phyloP scores from a whole-genome alignment of 1,140 invertebrate genomes.

The Diabrotica undecimpunctata region DNA sequence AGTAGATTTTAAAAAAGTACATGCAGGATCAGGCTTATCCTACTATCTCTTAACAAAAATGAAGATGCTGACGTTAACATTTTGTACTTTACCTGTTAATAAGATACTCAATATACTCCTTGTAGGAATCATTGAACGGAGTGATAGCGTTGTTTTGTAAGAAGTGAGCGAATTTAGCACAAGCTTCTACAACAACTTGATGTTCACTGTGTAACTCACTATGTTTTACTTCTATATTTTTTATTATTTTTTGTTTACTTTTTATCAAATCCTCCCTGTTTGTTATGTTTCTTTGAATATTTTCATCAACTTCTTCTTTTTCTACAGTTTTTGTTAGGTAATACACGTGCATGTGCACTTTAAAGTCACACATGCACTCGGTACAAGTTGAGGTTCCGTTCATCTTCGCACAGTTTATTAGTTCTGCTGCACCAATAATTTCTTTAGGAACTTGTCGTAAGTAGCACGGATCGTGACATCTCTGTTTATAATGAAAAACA shows the following conservation, averaged over 20 bases:
- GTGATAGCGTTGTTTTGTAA: slow-evolving; percentile 36
- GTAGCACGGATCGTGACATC: slow-evolving; percentile 42
- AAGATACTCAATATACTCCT: slow-evolving; percentile 34
- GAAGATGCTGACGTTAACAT: too few relatives aligned
- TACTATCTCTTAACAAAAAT: too few relatives aligned
- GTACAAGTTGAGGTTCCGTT: slow-evolving; percentile 26
- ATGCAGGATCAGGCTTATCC: too few relatives aligned
- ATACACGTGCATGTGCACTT: slow-evolving; percentile 38
- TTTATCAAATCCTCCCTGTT: slow-evolving; percentile 25
- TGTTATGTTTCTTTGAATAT: slow-evolving; percentile 26
- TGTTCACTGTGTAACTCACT: slow-evolving; percentile 28
- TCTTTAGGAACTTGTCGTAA: slow-evolving; percentile 37
- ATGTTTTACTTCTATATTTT: slow-evolving; percentile 24
- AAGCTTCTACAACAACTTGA: slow-evolving; percentile 28
- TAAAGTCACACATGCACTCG: slow-evolving; percentile 33
- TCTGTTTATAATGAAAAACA: slow-evolving; percentile 40
- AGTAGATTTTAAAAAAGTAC: too few relatives aligned
- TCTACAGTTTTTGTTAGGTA: slow-evolving; percentile 31
- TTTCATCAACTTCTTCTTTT: slow-evolving; percentile 25
- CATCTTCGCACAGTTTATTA: slow-evolving; percentile 40
- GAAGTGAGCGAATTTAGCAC: slow-evolving; percentile 37
- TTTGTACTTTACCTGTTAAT: slow-evolving; percentile 25
- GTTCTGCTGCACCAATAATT: slow-evolving; percentile 32
- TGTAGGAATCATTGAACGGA: slow-evolving; percentile 36
- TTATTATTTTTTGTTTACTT: slow-evolving; percentile 24